Percentiles rank a stretch among this genome's conserved stretches.
Evolutionary conservation across 2,888 invertebrate species (phyloP).

Genomic region (Linnaemya vulpina): DNA sequence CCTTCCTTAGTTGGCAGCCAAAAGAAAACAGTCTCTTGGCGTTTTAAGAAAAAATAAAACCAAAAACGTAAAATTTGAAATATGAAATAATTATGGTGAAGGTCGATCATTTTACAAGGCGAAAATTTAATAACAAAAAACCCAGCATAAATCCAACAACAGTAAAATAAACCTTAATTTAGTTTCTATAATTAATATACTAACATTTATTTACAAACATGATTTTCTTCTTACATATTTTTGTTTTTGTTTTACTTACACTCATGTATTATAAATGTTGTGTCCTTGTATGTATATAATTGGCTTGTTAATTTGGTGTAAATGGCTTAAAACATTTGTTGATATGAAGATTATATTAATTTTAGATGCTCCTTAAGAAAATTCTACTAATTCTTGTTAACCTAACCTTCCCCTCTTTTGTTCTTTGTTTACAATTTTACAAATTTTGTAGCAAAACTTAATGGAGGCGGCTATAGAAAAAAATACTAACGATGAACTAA

Average conservation of each 20-base stretch:
- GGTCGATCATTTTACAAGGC: conserved; percentile 66
- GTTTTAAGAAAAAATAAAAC: conserved; percentile 14
- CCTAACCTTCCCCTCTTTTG: conserved; percentile 66
- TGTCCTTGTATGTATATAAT: conserved; percentile 17
- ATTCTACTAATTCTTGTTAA: conserved; percentile 79
- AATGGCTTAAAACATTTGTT: conserved; percentile 60
- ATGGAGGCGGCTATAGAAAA: conserved; percentile 84
- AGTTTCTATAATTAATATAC: conserved; percentile 61
- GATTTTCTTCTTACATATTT: conserved; percentile 16
- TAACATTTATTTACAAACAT: conserved; percentile 52
- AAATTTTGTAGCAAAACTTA: conserved; percentile 83
- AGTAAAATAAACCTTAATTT: conserved; percentile 52
- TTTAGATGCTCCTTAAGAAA: conserved; percentile 70
- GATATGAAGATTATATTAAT: conserved; percentile 55
- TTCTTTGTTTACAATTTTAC: conserved; percentile 71
- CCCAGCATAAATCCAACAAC: background rate
- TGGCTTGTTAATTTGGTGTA: conserved; percentile 7
- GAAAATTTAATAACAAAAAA: conserved; percentile 29
- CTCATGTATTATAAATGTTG: background rate
- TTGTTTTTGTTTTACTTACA: conserved; percentile 7
- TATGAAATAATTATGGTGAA: conserved; percentile 62
- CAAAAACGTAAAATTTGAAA: conserved; percentile 42
- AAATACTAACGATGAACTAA: conserved; percentile 84
- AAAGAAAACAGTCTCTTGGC: conserved; percentile 31
- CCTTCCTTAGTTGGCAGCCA: conserved; percentile 48